Evolutionary conservation across 2,888 invertebrate genomes (phyloP).

Genomic region (Diaphora mendica): DNA sequence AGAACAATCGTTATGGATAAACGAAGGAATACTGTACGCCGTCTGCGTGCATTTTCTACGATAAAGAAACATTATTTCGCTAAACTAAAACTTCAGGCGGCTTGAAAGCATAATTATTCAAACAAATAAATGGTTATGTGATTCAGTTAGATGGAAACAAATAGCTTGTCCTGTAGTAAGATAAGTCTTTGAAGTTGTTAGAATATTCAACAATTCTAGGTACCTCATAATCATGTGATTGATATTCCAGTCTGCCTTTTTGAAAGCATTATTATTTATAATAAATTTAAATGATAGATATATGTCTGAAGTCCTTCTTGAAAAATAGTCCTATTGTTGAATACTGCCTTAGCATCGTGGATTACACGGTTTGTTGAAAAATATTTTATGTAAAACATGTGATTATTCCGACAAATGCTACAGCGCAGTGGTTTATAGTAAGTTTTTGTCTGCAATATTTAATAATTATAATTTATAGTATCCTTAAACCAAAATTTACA

Average conservation of each 20-base stretch:
- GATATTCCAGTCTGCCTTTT: slow-evolving; percentile 2
- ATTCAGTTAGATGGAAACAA: slow-evolving; percentile 29
- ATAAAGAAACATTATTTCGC: slow-evolving; percentile 41
- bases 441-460: too few species aligned
- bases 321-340: background rate
- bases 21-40: slow-evolving; percentile 40
- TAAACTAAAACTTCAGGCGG: slow-evolving; percentile 26
- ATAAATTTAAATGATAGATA: background rate
- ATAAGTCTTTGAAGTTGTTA: slow-evolving; percentile 11
- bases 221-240: slow-evolving; percentile 12
- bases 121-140: slow-evolving; percentile 36
- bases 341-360: background rate
- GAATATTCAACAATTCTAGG: slow-evolving; percentile 1
- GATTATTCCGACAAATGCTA: too few species aligned
- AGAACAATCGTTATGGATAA: slow-evolving; percentile 53
- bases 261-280: slow-evolving; percentile 1
- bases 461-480: too few species aligned
- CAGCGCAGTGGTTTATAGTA: background rate
- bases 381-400: background rate
- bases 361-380: background rate
- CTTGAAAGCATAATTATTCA: slow-evolving; percentile 38
- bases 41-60: slow-evolving; percentile 40
- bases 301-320: background rate
- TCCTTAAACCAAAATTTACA: too few species aligned
- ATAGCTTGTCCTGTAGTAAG: slow-evolving; percentile 18